Percentiles rank a stretch among this genome's conserved stretches.
phyloP scores from a whole-genome alignment of 2,797 vertebrate genomes.

The Alcedo quadribrachys region DNA sequence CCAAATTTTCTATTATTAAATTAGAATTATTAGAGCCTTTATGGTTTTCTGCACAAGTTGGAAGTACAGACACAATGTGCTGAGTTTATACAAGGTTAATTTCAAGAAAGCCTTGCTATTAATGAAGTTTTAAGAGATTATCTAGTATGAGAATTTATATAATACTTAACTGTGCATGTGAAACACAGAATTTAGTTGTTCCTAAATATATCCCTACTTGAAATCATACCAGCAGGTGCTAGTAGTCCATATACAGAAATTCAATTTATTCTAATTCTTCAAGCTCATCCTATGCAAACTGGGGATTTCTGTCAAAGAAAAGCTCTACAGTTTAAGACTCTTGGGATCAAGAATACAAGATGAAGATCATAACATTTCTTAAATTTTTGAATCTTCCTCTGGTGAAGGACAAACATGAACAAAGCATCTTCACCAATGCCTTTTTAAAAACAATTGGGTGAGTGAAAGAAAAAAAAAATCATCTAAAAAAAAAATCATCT shows the following conservation, averaged over 20 bases:
- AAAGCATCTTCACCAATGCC: too few species aligned
- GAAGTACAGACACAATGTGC: not conserved
- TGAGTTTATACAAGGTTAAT: not conserved
- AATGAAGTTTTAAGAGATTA: not conserved
- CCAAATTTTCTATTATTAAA: constrained; percentile 1
- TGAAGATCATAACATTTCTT: not conserved
- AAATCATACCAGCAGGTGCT: not conserved
- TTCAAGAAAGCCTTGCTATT: not conserved
- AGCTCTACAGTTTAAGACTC: not conserved
- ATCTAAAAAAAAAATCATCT: too few species aligned
- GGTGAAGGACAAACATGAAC: too few species aligned
- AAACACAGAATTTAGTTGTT: not conserved
- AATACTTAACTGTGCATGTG: too few species aligned
- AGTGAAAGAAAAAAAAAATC: too few species aligned
- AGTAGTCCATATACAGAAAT: not conserved
- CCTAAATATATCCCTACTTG: not conserved
- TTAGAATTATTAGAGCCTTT: constrained; percentile 23
- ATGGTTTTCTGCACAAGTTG: constrained; percentile 45
- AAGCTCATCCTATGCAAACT: not conserved
- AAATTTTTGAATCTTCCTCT: too few species aligned
- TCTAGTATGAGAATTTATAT: too few species aligned
- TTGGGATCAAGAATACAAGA: not conserved
- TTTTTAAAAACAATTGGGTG: too few species aligned
- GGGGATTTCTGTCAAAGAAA: not conserved
- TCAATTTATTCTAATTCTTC: not conserved